Evolutionary conservation across 1,140 invertebrate species (phyloP).

Genomic region (Scaptomyza pallida): DNA sequence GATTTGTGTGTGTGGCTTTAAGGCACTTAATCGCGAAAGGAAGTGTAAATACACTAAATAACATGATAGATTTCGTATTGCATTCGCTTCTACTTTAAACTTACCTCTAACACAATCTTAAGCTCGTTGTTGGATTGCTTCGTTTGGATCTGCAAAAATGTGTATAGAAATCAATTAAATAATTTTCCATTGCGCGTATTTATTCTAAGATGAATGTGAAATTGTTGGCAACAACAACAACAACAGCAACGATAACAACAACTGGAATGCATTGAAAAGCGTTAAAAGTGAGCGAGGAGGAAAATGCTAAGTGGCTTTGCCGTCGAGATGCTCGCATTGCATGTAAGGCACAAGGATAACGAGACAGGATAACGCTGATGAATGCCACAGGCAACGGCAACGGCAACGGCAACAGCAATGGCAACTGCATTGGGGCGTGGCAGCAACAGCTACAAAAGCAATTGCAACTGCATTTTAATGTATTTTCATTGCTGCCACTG

Average conservation of each 20-base stretch:
- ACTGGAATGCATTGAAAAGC: neutral
- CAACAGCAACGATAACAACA: neutral
- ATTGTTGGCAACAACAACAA: constrained; percentile 17
- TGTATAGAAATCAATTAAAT: constrained; percentile 43
- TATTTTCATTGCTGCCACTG: constrained; percentile 48
- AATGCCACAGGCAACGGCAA: constrained; percentile 48
- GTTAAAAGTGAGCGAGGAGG: neutral
- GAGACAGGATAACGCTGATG: constrained; percentile 73
- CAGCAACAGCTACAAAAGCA: constrained; percentile 38
- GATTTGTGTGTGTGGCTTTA: neutral
- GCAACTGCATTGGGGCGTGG: constrained; percentile 11
- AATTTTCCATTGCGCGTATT: constrained; percentile 32
- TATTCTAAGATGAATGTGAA: constrained; percentile 39
- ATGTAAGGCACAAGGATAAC: constrained; percentile 60
- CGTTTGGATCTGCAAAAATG: constrained; percentile 1
- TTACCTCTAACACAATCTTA: constrained; percentile 16
- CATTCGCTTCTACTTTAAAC: too few species aligned
- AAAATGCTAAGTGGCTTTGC: constrained; percentile 57
- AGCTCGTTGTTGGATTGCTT: neutral
- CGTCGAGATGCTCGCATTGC: constrained; percentile 46
- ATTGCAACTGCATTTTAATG: constrained; percentile 75
- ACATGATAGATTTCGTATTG: too few species aligned
- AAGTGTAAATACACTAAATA: too few species aligned
- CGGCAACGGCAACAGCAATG: neutral
- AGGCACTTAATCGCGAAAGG: neutral